Evolutionary conservation across 2,113 vertebrate species (phyloP).

Genomic region (Austrofundulus limnaeus): DNA sequence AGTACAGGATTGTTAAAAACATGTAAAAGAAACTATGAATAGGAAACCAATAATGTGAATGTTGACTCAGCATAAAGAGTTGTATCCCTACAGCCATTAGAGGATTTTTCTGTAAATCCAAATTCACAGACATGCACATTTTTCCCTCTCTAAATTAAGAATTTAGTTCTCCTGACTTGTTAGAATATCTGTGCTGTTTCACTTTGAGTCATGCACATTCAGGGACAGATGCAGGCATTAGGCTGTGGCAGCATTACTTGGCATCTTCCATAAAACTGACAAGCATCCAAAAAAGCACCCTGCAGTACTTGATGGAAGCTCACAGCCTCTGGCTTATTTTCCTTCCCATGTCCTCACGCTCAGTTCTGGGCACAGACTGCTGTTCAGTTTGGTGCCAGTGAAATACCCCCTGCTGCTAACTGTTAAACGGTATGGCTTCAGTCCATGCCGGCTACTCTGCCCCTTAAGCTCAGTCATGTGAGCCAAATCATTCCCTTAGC

Average conservation of each 20-base stretch:
- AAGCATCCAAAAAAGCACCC: conserved; percentile 41
- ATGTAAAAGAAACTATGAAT: too few relatives aligned
- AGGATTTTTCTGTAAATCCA: not conserved
- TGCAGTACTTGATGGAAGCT: conserved; percentile 30
- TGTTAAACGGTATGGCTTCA: conserved; percentile 55
- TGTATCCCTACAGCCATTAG: not conserved
- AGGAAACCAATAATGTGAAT: too few relatives aligned
- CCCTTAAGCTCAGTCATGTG: conserved; percentile 20
- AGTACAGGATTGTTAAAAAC: too few relatives aligned
- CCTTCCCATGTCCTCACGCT: conserved; percentile 30
- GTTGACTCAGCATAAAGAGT: too few relatives aligned
- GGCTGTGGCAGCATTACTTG: conserved; percentile 40
- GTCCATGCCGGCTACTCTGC: conserved; percentile 38
- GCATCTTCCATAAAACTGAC: conserved; percentile 38
- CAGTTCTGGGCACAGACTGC: conserved; percentile 31
- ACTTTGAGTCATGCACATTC: not conserved
- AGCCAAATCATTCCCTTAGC: conserved; percentile 38
- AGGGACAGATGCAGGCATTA: conserved; percentile 34
- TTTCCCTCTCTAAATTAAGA: not conserved
- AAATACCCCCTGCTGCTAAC: conserved; percentile 48
- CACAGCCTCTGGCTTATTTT: conserved; percentile 50
- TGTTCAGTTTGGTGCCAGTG: conserved; percentile 51
- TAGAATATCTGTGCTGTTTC: conserved; percentile 7
- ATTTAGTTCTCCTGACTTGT: not conserved
- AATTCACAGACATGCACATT: not conserved